phyloP scores from a whole-genome alignment of 2,113 vertebrate species.

The Pipa parva region DNA sequence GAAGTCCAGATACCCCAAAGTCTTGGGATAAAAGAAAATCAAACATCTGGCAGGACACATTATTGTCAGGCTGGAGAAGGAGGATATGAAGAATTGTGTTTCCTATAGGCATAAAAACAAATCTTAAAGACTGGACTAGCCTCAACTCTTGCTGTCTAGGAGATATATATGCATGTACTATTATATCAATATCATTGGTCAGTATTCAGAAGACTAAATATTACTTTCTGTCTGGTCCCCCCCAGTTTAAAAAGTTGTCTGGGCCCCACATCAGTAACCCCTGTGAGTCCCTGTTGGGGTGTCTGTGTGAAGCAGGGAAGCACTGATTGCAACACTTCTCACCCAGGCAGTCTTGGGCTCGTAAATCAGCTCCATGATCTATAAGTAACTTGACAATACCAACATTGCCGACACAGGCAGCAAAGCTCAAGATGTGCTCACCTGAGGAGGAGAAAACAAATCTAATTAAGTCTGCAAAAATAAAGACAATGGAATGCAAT shows the following conservation, averaged over 20 bases:
- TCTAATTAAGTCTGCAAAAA: too few relatives aligned
- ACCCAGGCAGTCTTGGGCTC: slow-evolving; percentile 86
- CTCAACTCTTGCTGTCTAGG: too few relatives aligned
- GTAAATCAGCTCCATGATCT: slow-evolving; percentile 82
- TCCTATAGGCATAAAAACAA: slow-evolving; percentile 57
- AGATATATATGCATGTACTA: too few relatives aligned
- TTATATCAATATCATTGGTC: too few relatives aligned
- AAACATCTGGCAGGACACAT: slow-evolving; percentile 78
- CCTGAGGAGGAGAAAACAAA: slow-evolving; percentile 67
- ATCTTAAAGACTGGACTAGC: not conserved
- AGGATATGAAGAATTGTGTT: slow-evolving; percentile 88
- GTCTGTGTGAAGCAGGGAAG: too few relatives aligned
- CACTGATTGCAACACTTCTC: slow-evolving; percentile 47
- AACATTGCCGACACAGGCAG: slow-evolving; percentile 80
- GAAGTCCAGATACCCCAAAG: slow-evolving; percentile 54
- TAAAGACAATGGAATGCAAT: too few relatives aligned
- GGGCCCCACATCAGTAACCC: too few relatives aligned
- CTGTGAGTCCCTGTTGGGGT: too few relatives aligned
- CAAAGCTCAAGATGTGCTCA: slow-evolving; percentile 88
- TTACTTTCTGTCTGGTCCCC: too few relatives aligned
- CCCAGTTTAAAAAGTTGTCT: too few relatives aligned
- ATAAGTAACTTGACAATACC: slow-evolving; percentile 83
- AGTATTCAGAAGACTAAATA: too few relatives aligned
- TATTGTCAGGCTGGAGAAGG: slow-evolving; percentile 80
- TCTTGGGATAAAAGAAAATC: slow-evolving; percentile 78